Evolutionary conservation across 2,113 vertebrate species (phyloP).

Genomic region (zebrafish (Danio rerio)): DNA sequence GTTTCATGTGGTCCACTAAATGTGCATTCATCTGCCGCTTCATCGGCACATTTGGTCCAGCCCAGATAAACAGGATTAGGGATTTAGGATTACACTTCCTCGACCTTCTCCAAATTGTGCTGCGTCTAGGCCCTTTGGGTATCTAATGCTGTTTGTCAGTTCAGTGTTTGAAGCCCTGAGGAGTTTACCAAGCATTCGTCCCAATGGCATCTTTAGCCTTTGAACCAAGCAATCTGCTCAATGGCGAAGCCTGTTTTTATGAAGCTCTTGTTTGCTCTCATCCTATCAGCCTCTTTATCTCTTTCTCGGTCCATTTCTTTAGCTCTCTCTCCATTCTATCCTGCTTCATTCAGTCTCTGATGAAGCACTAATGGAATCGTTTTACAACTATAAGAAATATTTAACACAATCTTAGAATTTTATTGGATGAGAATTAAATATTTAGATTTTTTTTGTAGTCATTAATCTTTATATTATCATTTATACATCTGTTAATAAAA

Average conservation of each 20-base stretch:
- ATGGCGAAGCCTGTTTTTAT: slow-evolving; percentile 12
- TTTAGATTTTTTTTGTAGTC: no score
- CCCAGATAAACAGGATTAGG: slow-evolving; percentile 61
- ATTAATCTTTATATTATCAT: no score
- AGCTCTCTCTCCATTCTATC: background rate
- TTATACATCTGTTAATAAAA: no score
- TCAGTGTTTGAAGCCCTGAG: slow-evolving; percentile 30
- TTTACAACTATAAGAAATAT: background rate
- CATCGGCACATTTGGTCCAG: slow-evolving; percentile 56
- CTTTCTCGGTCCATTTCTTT: background rate
- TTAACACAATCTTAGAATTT: no score
- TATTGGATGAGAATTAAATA: no score
- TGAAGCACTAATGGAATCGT: background rate
- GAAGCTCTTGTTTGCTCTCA: slow-evolving; percentile 28
- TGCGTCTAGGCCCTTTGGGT: slow-evolving; percentile 31
- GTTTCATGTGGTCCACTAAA: background rate
- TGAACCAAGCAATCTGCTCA: slow-evolving; percentile 39
- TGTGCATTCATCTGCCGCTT: slow-evolving; percentile 20
- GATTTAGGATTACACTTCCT: slow-evolving; percentile 62
- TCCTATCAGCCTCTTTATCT: slow-evolving; percentile 22
- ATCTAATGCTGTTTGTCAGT: slow-evolving; percentile 50
- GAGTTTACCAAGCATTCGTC: slow-evolving; percentile 20
- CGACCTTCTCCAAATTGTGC: slow-evolving; percentile 60
- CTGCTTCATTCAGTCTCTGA: background rate
- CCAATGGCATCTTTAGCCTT: slow-evolving; percentile 27